Evolutionary conservation across 2,888 invertebrate genomes (phyloP).

Genomic region (Ichneumoninae sp.): DNA sequence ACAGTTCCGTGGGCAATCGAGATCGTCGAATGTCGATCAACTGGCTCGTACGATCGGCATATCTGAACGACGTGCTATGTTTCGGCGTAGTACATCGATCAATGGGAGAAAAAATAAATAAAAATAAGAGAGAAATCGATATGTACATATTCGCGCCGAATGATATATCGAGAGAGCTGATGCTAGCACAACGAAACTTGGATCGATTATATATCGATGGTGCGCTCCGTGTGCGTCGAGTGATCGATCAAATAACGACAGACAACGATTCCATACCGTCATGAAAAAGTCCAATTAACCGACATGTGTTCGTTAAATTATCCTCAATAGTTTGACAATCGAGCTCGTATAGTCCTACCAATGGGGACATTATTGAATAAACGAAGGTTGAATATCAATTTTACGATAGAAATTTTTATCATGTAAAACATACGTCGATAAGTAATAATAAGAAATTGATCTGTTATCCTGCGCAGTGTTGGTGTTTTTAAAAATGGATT

Average conservation of each 20-base stretch:
- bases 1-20: neutral
- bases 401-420: neutral
- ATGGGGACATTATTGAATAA: neutral
- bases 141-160: slow-evolving; percentile 24
- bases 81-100: slow-evolving; percentile 61
- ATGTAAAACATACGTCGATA: neutral
- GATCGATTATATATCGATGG: neutral
- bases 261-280: slow-evolving; percentile 47
- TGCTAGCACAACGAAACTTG: slow-evolving; percentile 49
- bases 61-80: slow-evolving; percentile 57
- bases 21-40: slow-evolving; percentile 54
- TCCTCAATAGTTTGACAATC: slow-evolving; percentile 47
- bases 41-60: slow-evolving; percentile 47
- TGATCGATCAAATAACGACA: slow-evolving; percentile 61
- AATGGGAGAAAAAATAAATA: slow-evolving; percentile 37
- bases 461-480: neutral
- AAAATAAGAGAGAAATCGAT: slow-evolving; percentile 1
- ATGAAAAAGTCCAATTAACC: slow-evolving; percentile 65
- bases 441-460: neutral
- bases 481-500: neutral
- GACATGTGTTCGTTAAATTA: slow-evolving; percentile 54
- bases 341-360: neutral
- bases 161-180: slow-evolving; percentile 54
- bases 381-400: neutral
- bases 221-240: slow-evolving; percentile 10